Conservation (phyloP, 1,140 invertebrate species). For the Achroia grisella region DNA sequence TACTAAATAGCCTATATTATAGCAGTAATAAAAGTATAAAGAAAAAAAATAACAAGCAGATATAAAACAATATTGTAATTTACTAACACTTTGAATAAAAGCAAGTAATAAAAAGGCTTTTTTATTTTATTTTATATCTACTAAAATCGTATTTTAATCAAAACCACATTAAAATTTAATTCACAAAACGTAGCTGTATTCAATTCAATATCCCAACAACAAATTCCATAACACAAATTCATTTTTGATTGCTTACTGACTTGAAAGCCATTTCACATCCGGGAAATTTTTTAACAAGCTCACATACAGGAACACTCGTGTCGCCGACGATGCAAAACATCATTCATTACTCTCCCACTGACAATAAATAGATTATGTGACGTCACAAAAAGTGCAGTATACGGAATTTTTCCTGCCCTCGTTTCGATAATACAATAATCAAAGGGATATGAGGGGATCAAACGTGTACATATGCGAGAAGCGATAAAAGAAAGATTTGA, state of each 20-base stretch:
- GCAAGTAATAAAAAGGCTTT: too few relatives aligned
- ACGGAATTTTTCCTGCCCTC: slow-evolving; percentile 47
- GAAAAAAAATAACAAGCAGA: too few relatives aligned
- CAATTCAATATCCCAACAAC: slow-evolving; percentile 4
- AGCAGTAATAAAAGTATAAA: too few relatives aligned
- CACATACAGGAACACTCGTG: slow-evolving; percentile 20
- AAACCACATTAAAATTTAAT: too few relatives aligned
- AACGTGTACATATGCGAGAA: slow-evolving; percentile 56
- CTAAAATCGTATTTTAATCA: too few relatives aligned
- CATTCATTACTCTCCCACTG: slow-evolving; percentile 53
- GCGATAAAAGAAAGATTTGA: slow-evolving; percentile 57
- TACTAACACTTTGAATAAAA: too few relatives aligned
- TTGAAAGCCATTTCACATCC: slow-evolving; percentile 31
- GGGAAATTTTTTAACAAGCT: slow-evolving; percentile 26
- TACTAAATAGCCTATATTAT: too few relatives aligned
- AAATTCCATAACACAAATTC: slow-evolving; percentile 18
- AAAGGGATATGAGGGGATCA: slow-evolving; percentile 69
- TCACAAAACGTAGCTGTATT: too few relatives aligned
- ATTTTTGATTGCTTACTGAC: slow-evolving; percentile 29
- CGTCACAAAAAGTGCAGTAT: slow-evolving; percentile 58
- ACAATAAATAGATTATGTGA: slow-evolving; percentile 66
- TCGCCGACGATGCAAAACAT: slow-evolving; percentile 46
- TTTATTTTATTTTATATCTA: too few relatives aligned
- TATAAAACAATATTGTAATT: too few relatives aligned
- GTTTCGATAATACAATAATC: slow-evolving; percentile 66